Base-by-base conservation (phyloP, 1,140 invertebrate species). In the Pachyrhynchus sulphureomaculatus region DNA sequence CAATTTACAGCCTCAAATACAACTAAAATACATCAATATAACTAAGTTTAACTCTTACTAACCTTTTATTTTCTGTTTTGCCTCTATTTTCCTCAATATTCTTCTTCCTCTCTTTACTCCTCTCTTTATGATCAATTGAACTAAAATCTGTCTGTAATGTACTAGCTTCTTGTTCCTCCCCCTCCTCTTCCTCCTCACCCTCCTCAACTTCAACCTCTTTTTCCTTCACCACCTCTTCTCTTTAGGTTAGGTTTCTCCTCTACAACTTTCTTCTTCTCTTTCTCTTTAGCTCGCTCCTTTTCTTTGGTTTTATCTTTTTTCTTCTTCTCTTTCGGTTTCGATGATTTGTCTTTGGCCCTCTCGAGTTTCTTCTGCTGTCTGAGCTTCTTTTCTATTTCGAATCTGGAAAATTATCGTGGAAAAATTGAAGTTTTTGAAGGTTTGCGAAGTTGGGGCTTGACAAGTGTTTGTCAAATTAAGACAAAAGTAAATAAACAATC, bases 381-480 rank as follows among this genome's bases (percentile, higher is more conserved):
- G 5, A 99, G 76, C 75, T 98, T 98, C 60, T 95, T 90, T 71
- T 98, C 93, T 54, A 98, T 98, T 76, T 98, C 95, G 87, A 96
- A 98, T 72, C 95, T 90, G 64, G 34, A 73, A 72, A 26, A 44
- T 13, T 6, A 9, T 29, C 12, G 26, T 9, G 26, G 55, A 13
- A 33, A 9, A 34, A 29, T 6, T 29, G 26, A 29, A 29, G 26
- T 29, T 29, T 29, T 9, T 29, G 45, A 21, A 34, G 24, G 20
- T 56, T 17, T 37, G 26, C 45, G 15, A 41, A 37, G 13, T 17
- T 23, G 37, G 18, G 26, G 17, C 20, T 23, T 39, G 36, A 49
- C 34, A 39, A 32, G n/a, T 12, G 20, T 6, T 29, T 12, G 24
- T 37, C 17, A 37, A 44, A 18, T 32, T 15, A 15, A 49, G 13